phyloP scores from a whole-genome alignment of 92 coral and sea anemone species.

The Isaurus tuberculatus region DNA sequence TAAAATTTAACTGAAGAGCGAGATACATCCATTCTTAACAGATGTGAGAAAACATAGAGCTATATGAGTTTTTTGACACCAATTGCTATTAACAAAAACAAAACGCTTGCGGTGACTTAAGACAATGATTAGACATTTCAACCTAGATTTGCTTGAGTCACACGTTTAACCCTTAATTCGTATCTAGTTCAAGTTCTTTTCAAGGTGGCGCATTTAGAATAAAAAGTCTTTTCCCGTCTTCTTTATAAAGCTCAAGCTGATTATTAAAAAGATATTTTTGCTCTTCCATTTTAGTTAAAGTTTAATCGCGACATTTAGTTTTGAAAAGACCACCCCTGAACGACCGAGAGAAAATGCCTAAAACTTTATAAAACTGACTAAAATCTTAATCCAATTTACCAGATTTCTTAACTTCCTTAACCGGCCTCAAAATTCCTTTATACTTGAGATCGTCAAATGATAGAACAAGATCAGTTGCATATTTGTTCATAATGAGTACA shows the following conservation, averaged over 20 bases:
- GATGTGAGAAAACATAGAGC: no score
- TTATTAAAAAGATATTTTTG: not conserved
- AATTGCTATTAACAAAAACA: no score
- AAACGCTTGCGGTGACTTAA: no score
- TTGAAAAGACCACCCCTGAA: not conserved
- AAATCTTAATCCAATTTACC: not conserved
- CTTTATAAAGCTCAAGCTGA: not conserved
- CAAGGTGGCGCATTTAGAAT: not conserved
- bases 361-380: not conserved
- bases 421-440: not conserved
- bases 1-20: no score
- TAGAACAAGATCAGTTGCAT: not conserved
- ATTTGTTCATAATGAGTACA: not conserved
- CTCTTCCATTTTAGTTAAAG: not conserved
- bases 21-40: no score
- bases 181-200: not conserved
- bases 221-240: not conserved
- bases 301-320: not conserved
- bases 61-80: no score
- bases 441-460: not conserved
- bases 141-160: no score
- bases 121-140: no score
- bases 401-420: no score
- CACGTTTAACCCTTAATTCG: not conserved
- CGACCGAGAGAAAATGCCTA: not conserved